phyloP scores from a whole-genome alignment of 2,888 invertebrate species.

The Nudaria mundana region DNA sequence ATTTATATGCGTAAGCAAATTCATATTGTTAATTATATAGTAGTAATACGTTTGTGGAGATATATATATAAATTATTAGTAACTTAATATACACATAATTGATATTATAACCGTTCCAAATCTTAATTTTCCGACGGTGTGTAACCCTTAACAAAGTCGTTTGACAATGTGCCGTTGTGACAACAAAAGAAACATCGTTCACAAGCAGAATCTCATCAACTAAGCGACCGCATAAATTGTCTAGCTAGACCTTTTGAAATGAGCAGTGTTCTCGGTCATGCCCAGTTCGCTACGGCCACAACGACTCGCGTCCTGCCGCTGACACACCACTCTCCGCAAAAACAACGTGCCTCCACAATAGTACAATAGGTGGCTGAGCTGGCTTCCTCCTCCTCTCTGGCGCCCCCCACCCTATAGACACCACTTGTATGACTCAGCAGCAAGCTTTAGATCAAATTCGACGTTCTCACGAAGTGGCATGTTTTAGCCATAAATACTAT shows the following conservation, averaged over 20 bases:
- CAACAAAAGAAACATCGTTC: constrained; percentile 33
- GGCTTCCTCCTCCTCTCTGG: constrained; percentile 43
- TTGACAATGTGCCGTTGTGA: constrained; percentile 18
- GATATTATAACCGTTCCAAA: no score
- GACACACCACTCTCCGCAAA: constrained; percentile 70
- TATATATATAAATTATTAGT: no score
- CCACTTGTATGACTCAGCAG: constrained; percentile 72
- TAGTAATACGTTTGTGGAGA: no score
- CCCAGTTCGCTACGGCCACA: constrained; percentile 47
- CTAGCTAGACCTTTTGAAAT: constrained; percentile 45
- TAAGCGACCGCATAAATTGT: constrained; percentile 47
- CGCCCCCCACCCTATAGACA: constrained; percentile 39
- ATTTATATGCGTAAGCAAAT: constrained; percentile 6
- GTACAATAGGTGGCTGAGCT: constrained; percentile 72
- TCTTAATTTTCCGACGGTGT: no score
- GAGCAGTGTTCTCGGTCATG: constrained; percentile 41
- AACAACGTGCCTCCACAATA: constrained; percentile 72
- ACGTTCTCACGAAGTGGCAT: constrained; percentile 62
- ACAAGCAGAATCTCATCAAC: constrained; percentile 37
- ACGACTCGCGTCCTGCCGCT: constrained; percentile 56
- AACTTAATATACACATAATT: no score
- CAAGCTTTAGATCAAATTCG: constrained; percentile 71
- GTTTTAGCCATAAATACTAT: constrained; percentile 60
- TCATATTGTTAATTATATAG: no score
- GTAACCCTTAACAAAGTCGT: no score